These are phyloP conservation scores for Trematocara variabile DNA, from an alignment of 2,113 vertebrate species.

Conservation along the genomic window DNA sequence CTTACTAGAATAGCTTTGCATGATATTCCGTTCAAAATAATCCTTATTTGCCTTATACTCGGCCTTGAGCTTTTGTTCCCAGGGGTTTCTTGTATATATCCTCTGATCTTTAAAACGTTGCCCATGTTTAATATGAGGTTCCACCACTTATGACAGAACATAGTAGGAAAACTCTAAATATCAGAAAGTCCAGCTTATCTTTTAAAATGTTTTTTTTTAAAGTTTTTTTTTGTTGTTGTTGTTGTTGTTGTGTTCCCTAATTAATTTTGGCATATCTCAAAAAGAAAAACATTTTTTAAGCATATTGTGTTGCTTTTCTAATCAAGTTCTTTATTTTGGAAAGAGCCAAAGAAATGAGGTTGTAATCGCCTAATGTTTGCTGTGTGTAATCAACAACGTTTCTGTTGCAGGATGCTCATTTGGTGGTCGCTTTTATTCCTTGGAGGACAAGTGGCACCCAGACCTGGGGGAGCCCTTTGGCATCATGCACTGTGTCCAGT, in stretches of 20 bases:
- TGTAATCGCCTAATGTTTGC: background rate
- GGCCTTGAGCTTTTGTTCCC: background rate
- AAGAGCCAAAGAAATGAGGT: background rate
- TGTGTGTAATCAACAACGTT: background rate
- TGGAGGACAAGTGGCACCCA: constrained; percentile 93
- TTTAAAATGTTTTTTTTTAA: fast-evolving
- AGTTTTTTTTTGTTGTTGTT: background rate
- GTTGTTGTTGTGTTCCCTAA: background rate
- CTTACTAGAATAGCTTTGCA: background rate
- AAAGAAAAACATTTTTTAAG: background rate
- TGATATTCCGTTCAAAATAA: background rate
- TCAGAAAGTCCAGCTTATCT: background rate
- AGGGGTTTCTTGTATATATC: background rate
- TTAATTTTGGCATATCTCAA: background rate
- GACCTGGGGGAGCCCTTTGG: constrained; percentile 95
- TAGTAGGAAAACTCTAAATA: background rate
- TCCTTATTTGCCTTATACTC: background rate
- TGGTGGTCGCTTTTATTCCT: constrained; percentile 84
- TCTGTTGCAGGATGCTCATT: constrained; percentile 85
- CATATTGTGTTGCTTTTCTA: background rate
- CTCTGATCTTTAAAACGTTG: background rate
- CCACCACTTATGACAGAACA: background rate
- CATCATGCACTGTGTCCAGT: constrained; percentile 92
- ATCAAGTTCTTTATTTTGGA: background rate
- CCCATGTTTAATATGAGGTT: background rate